A percentile compares a stretch with the other conserved stretches of the same genome.
These are phyloP conservation scores for Leucozona laternaria DNA, from an alignment of 2,888 invertebrate species.

Conservation along the genomic window DNA sequence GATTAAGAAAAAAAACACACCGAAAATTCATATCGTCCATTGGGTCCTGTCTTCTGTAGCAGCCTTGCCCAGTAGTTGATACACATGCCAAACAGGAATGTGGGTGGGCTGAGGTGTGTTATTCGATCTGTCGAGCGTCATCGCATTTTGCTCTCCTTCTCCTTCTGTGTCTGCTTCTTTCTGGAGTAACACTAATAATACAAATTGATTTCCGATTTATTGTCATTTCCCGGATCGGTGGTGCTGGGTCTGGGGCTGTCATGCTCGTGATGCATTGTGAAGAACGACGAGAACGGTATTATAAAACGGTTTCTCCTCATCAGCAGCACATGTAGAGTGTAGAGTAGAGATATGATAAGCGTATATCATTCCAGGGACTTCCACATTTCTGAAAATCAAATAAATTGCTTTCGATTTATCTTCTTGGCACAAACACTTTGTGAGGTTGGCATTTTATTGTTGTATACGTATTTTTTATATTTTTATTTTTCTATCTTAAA, in stretches of 20 bases:
- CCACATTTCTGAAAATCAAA: conserved; percentile 35
- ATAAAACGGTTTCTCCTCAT: conserved; percentile 11
- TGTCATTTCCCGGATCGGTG: conserved; percentile 37
- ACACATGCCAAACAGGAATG: too few species aligned
- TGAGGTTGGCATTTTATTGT: conserved; percentile 22
- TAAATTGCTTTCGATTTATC: conserved; percentile 44
- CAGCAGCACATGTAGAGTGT: conserved; percentile 1
- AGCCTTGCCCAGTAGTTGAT: too few species aligned
- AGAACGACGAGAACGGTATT: conserved; percentile 10
- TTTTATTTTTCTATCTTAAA: conserved; percentile 11
- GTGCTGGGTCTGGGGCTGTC: too few species aligned
- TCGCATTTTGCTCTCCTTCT: not conserved
- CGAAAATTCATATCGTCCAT: not conserved
- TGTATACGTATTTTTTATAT: not conserved
- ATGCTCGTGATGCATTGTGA: conserved; percentile 35
- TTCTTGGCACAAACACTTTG: conserved; percentile 27
- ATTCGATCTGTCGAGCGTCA: conserved; percentile 21
- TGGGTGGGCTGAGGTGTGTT: not conserved
- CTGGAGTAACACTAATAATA: conserved; percentile 35
- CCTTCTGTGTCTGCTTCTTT: not conserved
- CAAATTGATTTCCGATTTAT: conserved; percentile 45
- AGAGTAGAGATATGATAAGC: conserved; percentile 26
- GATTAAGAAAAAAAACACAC: conserved; percentile 5
- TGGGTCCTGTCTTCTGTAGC: not conserved
- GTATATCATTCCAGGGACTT: conserved; percentile 14